These are phyloP conservation scores for Eupithecia abbreviata DNA, from an alignment of 2,888 invertebrate genomes.

Conservation along the genomic window DNA sequence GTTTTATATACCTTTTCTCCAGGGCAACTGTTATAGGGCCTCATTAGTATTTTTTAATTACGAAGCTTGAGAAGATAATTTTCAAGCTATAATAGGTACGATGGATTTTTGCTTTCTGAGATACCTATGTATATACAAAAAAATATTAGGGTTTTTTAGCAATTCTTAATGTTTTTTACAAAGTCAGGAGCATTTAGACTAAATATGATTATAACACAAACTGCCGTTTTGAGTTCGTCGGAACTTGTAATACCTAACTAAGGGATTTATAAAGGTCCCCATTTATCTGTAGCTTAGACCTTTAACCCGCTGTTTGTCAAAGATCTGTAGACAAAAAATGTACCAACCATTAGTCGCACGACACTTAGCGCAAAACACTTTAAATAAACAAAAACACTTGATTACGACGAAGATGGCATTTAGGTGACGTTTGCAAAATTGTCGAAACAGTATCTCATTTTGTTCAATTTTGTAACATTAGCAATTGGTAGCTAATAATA, in stretches of 20 bases:
- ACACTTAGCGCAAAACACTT: neutral
- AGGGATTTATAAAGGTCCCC: neutral
- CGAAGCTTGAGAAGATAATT: neutral
- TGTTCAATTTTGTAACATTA: slow-evolving; percentile 7
- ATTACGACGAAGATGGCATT: neutral
- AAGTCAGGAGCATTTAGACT: neutral
- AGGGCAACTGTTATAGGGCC: neutral
- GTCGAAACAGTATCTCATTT: neutral
- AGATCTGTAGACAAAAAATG: neutral
- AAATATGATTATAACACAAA: neutral
- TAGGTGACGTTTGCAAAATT: slow-evolving; percentile 5
- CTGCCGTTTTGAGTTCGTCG: neutral
- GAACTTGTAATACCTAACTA: neutral
- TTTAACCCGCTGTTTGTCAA: too few relatives aligned
- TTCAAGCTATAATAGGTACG: neutral
- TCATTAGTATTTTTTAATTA: neutral
- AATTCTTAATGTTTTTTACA: neutral
- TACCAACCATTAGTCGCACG: neutral
- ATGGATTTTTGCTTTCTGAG: neutral
- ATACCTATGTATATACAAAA: neutral
- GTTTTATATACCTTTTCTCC: neutral
- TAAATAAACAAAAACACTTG: slow-evolving; percentile 7
- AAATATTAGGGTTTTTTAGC: neutral
- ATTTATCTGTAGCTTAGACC: neutral
- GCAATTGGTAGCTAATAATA: neutral